phyloP scores from a whole-genome alignment of 2,888 invertebrate species.

The Latheticus oryzae region DNA sequence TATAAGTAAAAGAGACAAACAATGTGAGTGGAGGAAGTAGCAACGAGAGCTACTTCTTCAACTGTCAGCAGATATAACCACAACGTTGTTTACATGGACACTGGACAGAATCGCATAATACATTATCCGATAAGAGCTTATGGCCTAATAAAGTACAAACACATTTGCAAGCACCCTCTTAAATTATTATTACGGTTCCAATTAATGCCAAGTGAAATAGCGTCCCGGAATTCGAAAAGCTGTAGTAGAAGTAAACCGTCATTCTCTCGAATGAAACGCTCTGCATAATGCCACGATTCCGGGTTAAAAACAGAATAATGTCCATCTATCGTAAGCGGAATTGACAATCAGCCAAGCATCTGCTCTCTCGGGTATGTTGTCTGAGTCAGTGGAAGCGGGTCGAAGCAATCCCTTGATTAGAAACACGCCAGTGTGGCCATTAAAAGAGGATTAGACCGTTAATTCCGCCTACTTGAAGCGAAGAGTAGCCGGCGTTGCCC shows the following conservation, averaged over 20 bases:
- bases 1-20: too few relatives aligned
- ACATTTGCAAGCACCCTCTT: conserved; percentile 17
- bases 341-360: conserved; percentile 42
- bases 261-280: conserved; percentile 8
- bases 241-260: conserved; percentile 5
- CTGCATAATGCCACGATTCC: conserved; percentile 16
- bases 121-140: conserved; percentile 32
- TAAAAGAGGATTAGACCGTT: conserved; percentile 56
- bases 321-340: conserved; percentile 31
- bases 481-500: conserved; percentile 31
- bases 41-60: too few relatives aligned
- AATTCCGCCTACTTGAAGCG: conserved; percentile 49
- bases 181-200: conserved; percentile 25
- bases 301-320: conserved; percentile 39
- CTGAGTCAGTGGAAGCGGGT: conserved; percentile 43
- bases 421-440: conserved; percentile 54
- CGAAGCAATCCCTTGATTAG: conserved; percentile 54
- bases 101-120: conserved; percentile 24
- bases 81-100: conserved; percentile 26
- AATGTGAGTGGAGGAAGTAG: too few relatives aligned
- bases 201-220: conserved; percentile 16
- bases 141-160: conserved; percentile 31
- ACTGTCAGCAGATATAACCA: conserved; percentile 8
- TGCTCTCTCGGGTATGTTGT: conserved; percentile 39
- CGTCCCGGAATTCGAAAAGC: conserved; percentile 2